Percentiles rank a stretch among this genome's conserved stretches.
These are phyloP conservation scores for Pyrrhosoma nymphula DNA, from an alignment of 2,888 invertebrate species.

Conservation along the genomic window DNA sequence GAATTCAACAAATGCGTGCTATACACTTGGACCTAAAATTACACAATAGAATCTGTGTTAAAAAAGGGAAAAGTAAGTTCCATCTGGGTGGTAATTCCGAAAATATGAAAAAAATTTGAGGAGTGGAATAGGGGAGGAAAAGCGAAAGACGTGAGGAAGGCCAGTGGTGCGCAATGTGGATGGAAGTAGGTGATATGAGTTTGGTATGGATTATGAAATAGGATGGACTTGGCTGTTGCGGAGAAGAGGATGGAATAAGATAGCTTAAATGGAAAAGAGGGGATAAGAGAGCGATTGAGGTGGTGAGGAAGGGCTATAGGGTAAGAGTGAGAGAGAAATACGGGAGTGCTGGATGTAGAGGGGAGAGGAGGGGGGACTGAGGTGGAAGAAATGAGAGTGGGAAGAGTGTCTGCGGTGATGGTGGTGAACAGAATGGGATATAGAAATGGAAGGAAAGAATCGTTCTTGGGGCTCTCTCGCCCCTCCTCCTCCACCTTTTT, in stretches of 20 bases:
- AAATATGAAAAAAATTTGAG: too few species aligned
- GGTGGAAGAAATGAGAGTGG: background rate
- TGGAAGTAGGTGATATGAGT: background rate
- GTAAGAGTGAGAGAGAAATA: too few species aligned
- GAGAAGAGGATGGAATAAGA: background rate
- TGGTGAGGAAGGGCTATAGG: background rate
- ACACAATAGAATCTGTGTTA: too few species aligned
- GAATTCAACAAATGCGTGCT: too few species aligned
- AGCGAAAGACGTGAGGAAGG: background rate
- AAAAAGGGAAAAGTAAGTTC: too few species aligned
- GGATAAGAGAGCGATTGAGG: background rate
- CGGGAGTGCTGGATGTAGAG: background rate
- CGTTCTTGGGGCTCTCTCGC: background rate
- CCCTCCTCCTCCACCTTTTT: background rate
- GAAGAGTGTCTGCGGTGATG: background rate
- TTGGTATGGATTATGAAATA: background rate
- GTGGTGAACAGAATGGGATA: background rate
- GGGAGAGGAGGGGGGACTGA: background rate
- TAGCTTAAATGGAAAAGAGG: background rate
- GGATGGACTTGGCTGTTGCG: background rate
- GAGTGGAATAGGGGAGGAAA: background rate
- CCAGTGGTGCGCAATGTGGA: too few species aligned
- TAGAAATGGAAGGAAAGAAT: constrained; percentile 11
- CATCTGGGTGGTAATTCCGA: too few species aligned
- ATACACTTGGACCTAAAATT: too few species aligned